Conservation (phyloP, 2,888 invertebrate genomes). For the Eupithecia inturbata region DNA sequence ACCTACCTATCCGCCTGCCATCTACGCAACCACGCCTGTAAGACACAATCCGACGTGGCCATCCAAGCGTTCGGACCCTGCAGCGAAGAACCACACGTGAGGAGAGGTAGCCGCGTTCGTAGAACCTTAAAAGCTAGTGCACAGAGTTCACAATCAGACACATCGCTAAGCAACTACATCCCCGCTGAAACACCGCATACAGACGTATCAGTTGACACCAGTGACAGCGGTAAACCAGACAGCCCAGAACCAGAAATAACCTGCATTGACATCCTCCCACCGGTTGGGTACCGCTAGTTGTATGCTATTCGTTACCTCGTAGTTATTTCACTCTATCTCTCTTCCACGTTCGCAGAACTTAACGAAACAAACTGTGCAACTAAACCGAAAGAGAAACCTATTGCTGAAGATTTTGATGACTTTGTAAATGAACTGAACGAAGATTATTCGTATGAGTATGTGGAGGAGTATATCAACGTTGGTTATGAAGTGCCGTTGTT, state of each 20-base stretch:
- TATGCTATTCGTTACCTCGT: conserved; percentile 55
- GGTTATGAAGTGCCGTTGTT: conserved; percentile 73
- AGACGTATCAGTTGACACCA: conserved; percentile 76
- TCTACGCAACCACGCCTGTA: conserved; percentile 90
- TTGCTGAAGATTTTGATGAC: conserved; percentile 56
- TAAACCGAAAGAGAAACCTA: conserved; percentile 48
- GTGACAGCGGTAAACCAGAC: conserved; percentile 78
- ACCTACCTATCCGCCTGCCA: conserved; percentile 93
- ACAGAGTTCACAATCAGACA: conserved; percentile 49
- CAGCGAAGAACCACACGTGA: conserved; percentile 84
- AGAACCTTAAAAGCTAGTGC: conserved; percentile 53
- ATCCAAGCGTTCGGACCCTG: conserved; percentile 90
- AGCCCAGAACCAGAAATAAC: conserved; percentile 76
- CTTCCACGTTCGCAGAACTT: conserved; percentile 71
- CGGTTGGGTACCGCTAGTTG: conserved; percentile 77
- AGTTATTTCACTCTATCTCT: conserved; percentile 50
- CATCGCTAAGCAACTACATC: conserved; percentile 54
- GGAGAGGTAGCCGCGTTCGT: conserved; percentile 77
- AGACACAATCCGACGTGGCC: conserved; percentile 89
- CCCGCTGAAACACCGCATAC: conserved; percentile 64
- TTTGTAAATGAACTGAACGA: conserved; percentile 65
- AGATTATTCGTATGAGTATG: conserved; percentile 65
- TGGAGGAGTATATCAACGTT: conserved; percentile 62
- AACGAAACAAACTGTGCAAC: conserved; percentile 50
- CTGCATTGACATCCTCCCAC: conserved; percentile 75